Conservation (phyloP, 2,888 invertebrate genomes). For the Chrysodeixis includens region DNA sequence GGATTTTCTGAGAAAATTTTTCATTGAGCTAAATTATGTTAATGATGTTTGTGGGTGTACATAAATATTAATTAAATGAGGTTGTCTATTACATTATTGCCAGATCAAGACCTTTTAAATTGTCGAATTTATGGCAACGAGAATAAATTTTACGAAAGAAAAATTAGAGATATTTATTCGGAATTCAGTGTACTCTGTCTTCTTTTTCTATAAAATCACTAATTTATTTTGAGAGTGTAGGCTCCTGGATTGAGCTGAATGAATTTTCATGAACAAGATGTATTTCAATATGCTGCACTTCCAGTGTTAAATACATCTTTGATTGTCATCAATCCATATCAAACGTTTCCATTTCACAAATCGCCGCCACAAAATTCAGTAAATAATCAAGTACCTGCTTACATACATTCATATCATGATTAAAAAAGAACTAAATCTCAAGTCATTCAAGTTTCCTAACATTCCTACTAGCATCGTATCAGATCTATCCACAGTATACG, state of each 20-base stretch:
- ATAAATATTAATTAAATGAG: constrained; percentile 15
- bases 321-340: too few species aligned
- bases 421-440: background rate
- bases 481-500: constrained; percentile 56
- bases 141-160: too few species aligned
- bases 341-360: too few species aligned
- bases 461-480: constrained; percentile 35
- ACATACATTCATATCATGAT: too few species aligned
- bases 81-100: constrained; percentile 1
- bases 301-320: too few species aligned
- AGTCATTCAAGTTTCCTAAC: constrained; percentile 20
- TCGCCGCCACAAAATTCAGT: too few species aligned
- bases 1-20: background rate
- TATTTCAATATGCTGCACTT: too few species aligned
- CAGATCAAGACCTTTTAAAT: background rate
- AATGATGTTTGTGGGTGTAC: constrained; percentile 19
- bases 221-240: too few species aligned
- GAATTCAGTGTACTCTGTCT: background rate
- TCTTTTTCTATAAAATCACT: background rate
- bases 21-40: constrained; percentile 33
- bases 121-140: background rate
- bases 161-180: background rate
- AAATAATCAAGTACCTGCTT: too few species aligned
- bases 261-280: too few species aligned
- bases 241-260: too few species aligned